phyloP scores from a whole-genome alignment of 2,113 vertebrate genomes.

The Dasyprocta punctata region DNA sequence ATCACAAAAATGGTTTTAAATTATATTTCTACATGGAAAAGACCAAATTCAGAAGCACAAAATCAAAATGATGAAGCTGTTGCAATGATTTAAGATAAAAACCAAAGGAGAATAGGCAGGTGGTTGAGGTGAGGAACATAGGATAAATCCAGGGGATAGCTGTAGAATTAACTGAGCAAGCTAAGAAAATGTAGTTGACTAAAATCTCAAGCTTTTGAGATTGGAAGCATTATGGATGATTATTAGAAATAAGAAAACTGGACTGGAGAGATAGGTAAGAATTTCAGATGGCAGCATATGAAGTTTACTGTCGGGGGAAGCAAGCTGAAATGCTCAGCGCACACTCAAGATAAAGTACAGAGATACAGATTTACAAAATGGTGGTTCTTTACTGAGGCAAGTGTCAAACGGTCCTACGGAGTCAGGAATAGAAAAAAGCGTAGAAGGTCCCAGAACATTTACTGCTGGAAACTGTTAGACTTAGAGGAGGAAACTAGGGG shows the following conservation, averaged over 20 bases:
- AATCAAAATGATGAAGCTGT: neutral
- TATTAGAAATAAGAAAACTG: neutral
- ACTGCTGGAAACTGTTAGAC: neutral
- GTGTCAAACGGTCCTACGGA: neutral
- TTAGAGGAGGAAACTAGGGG: neutral
- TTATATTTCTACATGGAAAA: neutral
- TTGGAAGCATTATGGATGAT: neutral
- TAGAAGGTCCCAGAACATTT: neutral
- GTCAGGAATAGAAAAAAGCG: neutral
- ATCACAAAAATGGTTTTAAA: conserved; percentile 10
- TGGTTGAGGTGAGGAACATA: neutral
- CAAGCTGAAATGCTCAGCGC: neutral
- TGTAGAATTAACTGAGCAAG: neutral
- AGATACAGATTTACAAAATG: neutral
- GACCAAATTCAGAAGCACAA: neutral
- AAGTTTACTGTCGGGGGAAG: neutral
- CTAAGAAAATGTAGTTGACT: neutral
- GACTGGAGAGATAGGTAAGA: neutral
- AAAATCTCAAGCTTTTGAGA: neutral
- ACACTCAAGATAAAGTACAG: neutral
- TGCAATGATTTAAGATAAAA: neutral
- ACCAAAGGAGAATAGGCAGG: neutral
- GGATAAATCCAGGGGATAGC: neutral
- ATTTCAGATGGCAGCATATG: neutral
- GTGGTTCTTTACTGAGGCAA: neutral